Evolutionary conservation across 2,113 vertebrate species (phyloP).

Genomic region (Microtus pennsylvanicus): DNA sequence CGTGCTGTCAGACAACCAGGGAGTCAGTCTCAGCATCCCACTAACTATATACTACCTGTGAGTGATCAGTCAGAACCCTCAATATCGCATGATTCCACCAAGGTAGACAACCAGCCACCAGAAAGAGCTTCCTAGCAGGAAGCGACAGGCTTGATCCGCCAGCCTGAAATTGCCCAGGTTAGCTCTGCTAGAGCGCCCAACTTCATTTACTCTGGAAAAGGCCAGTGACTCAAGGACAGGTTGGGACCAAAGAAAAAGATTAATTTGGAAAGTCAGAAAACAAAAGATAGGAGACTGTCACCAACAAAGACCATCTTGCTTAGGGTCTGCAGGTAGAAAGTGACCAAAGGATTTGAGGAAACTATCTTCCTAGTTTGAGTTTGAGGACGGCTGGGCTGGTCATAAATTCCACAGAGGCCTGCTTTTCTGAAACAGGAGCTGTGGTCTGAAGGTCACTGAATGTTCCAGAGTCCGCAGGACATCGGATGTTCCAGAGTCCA

Average conservation of each 20-base stretch:
- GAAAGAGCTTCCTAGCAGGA: constrained; percentile 20
- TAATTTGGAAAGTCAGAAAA: neutral
- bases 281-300: neutral
- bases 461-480: neutral
- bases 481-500: neutral
- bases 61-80: neutral
- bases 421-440: neutral
- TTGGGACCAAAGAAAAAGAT: neutral
- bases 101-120: neutral
- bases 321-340: neutral
- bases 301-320: neutral
- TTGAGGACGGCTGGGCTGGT: neutral
- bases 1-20: neutral
- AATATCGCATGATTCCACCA: neutral
- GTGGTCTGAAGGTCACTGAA: neutral
- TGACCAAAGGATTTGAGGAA: neutral
- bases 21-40: neutral
- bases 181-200: neutral
- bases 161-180: constrained; percentile 7
- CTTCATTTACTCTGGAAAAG: neutral
- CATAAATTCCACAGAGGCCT: constrained; percentile 16
- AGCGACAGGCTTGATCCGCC: neutral
- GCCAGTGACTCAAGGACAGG: neutral
- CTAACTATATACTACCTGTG: neutral
- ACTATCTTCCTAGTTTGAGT: neutral